Conservation (phyloP, 1,140 invertebrate species). For the Hetaerina americana region DNA sequence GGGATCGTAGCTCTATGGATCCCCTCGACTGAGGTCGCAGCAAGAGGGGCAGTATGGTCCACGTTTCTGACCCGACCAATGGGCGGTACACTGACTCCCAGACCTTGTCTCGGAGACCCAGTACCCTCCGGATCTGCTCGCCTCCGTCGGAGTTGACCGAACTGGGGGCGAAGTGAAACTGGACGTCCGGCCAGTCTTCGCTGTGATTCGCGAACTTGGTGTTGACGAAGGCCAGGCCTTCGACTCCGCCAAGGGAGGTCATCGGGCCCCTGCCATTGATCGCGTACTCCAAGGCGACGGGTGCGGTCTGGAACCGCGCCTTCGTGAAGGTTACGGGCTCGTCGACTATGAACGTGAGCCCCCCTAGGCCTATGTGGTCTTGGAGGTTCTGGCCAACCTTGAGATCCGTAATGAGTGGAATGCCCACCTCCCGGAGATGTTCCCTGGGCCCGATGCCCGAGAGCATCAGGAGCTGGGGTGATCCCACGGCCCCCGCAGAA, state of each 20-base stretch:
- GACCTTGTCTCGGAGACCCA: slow-evolving; percentile 61
- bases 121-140: slow-evolving; percentile 57
- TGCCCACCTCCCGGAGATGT: slow-evolving; percentile 59
- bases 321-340: slow-evolving; percentile 66
- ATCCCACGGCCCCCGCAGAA: slow-evolving; percentile 66
- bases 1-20: slow-evolving; percentile 58
- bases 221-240: slow-evolving; percentile 71
- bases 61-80: slow-evolving; percentile 59
- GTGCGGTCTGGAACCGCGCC: slow-evolving; percentile 57
- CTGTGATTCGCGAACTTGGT: slow-evolving; percentile 61
- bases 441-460: slow-evolving; percentile 74
- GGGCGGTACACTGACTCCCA: slow-evolving; percentile 79
- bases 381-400: slow-evolving; percentile 65
- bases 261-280: slow-evolving; percentile 64
- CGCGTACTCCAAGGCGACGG: slow-evolving; percentile 68
- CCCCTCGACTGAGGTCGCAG: slow-evolving; percentile 72
- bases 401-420: slow-evolving; percentile 57
- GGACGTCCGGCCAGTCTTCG: slow-evolving; percentile 67
- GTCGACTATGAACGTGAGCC: slow-evolving; percentile 66
- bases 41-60: slow-evolving; percentile 66
- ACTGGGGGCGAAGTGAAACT: slow-evolving; percentile 73
- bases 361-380: slow-evolving; percentile 71
- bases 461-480: slow-evolving; percentile 76
- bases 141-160: slow-evolving; percentile 69
- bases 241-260: slow-evolving; percentile 61